Base-by-base conservation (phyloP, 2,888 invertebrate species). In the Cepaea hortensis region DNA sequence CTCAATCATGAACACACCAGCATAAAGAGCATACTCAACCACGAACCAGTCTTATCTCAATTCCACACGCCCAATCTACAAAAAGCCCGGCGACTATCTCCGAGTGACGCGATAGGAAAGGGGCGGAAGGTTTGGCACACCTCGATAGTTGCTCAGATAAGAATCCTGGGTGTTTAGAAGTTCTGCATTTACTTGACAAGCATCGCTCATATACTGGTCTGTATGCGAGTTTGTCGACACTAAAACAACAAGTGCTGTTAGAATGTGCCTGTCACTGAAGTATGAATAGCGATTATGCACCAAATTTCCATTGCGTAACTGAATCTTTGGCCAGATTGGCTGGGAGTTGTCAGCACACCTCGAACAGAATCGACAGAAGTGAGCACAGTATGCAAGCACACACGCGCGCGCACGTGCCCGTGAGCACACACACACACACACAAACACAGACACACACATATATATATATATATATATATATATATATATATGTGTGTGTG, bases 41-140 rank as follows among this genome's bases (percentile, higher is more conserved):
- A 79, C 79, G 62, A 79, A 55, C 79, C 62, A 55, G 79, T 15
- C 79, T 79, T 79, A 79, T 79, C 79, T 3, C 79, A 35, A 79
- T 79, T 79, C 79, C 79, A 79, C 79, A 79, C 79, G 79, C 79
- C 79, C 79, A 79, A 62, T 79, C 79, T 79, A 79, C 79, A 79
- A 79, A 62, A 79, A 55, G 23, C 79, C 35, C 62, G 79, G 11
- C 79, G 9, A 62, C 79, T 79, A 79, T 79, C 79, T 79, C 62
- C 11, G 62, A 62, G 35, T 79, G 81, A 72, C 81, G 81, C 68
- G 68, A 81, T 81, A 72, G 72, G 72, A 81, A 68, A 68, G 81
- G 48, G 81, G 81, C 20, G 70, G 81, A 81, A 72, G n/a, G 48
- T 81, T 72, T 70, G 81, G 81, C 81, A 81, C 81, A 81, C 81